Evolutionary conservation across 2,888 invertebrate genomes (phyloP), one percentile per base, ranked within the genome.

Genomic region (Metellina segmentata): DNA sequence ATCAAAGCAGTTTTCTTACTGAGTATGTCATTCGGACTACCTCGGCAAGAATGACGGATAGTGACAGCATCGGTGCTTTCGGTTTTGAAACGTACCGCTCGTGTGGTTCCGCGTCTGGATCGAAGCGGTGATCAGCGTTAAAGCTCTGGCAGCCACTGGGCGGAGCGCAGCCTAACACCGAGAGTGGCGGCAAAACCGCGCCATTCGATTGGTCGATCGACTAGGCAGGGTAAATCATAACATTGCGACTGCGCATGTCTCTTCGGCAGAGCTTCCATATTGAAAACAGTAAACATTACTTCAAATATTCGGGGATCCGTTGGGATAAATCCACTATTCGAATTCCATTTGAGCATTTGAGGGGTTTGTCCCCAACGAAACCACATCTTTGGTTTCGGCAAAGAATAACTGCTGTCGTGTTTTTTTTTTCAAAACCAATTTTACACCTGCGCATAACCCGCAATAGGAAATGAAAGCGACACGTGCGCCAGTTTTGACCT

Each of bases 401-500:
- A 5, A 16, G 61, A 61, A 61, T 16, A 5, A 61, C 61, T 61
- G 61, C 13, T 71, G 51, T 49, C 51, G 48, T 20, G 69, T n/a
- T 34, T 51, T 20, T 75, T 48, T 75, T 48, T 69, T 51, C 20
- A 20, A 20, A 53, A 2, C 49, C 19, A 16, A 75, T 81, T 74
- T 81, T 69, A 85, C 81, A 86, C 89, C 86, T 89, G 89, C 82
- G 89, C 75, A 81, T 75, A 34, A 51, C n/a, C 82, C 75, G 61
- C 71, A 77, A 72, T 81, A 81, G 78, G 82, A 85, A 89, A 86
- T 61, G 72, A 89, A 85, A 74, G 69, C 89, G 89, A 51, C 92
- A 86, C 89, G 92, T 86, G 92, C 85, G 77, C 74, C 70, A 71
- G 71, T 85, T 89, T 92, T 89, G 92, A 92, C 92, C 92, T 92